Evolutionary conservation across 37 sponge, comb jelly and placozoan genomes (phyloP).

Genomic region (Aplysina aerophoba): DNA sequence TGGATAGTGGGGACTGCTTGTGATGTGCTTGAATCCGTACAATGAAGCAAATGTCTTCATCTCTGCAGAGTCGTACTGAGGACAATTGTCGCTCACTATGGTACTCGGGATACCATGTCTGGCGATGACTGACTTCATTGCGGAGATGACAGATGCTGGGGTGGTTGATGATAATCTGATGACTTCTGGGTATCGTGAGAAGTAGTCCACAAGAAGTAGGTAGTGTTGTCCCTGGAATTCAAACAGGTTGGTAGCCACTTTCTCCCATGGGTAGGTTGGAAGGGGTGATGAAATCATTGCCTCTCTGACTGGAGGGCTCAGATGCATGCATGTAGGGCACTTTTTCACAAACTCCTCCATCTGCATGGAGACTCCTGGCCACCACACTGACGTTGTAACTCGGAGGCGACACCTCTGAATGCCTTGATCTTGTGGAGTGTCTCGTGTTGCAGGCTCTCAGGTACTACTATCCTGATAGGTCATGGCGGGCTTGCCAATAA

Average conservation of each 20-base stretch:
- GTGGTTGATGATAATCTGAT: not conserved
- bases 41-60: slow-evolving; percentile 41
- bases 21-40: slow-evolving; percentile 53
- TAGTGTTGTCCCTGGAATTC: not conserved
- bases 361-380: slow-evolving; percentile 17
- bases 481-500: no score
- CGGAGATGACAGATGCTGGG: not conserved
- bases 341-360: slow-evolving; percentile 7
- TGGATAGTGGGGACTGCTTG: slow-evolving; percentile 52
- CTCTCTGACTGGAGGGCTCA: not conserved
- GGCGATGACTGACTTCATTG: slow-evolving; percentile 47
- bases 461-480: no score
- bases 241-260: slow-evolving; percentile 5
- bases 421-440: no score
- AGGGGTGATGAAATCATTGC: not conserved
- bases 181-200: slow-evolving; percentile 1
- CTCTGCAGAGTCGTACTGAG: slow-evolving; percentile 50
- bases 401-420: slow-evolving; percentile 19
- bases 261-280: no score
- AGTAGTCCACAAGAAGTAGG: slow-evolving; percentile 20
- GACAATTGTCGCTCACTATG: slow-evolving; percentile 64
- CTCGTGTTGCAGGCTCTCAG: no score
- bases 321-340: not conserved
- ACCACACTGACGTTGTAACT: slow-evolving; percentile 22
- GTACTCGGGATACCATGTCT: slow-evolving; percentile 62